Base-by-base conservation (phyloP, 23 tunicate genomes). In the Trididemnum miniatum region DNA sequence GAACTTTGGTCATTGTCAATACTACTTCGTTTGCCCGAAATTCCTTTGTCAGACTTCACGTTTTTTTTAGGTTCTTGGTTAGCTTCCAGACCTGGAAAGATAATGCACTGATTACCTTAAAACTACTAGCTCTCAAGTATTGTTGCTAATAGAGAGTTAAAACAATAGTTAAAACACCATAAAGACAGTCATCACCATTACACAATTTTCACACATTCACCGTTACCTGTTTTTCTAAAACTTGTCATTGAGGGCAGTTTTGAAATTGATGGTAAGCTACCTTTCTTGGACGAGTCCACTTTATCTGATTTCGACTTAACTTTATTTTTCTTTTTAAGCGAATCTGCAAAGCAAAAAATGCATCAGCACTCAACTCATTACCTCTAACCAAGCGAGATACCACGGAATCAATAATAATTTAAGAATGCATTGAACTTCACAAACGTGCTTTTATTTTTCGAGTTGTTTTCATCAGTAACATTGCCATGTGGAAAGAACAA, bases 141-240 rank as follows among this genome's bases (percentile, higher is more conserved):
- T n/a, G n/a, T n/a, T n/a, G n/a, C n/a, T n/a, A n/a, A n/a, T n/a
- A n/a, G n/a, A n/a, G n/a, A n/a, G n/a, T n/a, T n/a, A n/a, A n/a
- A n/a, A n/a, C n/a, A n/a, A n/a, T n/a, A 65, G 12, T 49, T 49
- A 49, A 49, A 49, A 49, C 57, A 49, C 12, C 57, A 49, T 49
- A 12, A 49, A 49, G 18, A 18, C 57, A 12, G 18, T 9, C 18
- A 49, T 9, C 18, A 49, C 12, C 18, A 9, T 49, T 49, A 49
- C 57, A 49, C 15, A 49, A 18, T 12, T 49, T 49, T 12, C 18
- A 49, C 15, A 62, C n/a, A 62, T 62, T 20, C 69, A 4, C 5
- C 7, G 28, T 20, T 60, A 90, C 96, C 96, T 62, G 96, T 90
- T 85, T 90, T 90, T 66, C 96, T 39, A 40, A 90, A 80, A 30